These are phyloP conservation scores for Cyrtodaria siliqua DNA, from an alignment of 2,888 invertebrate species.

Conservation along the genomic window DNA sequence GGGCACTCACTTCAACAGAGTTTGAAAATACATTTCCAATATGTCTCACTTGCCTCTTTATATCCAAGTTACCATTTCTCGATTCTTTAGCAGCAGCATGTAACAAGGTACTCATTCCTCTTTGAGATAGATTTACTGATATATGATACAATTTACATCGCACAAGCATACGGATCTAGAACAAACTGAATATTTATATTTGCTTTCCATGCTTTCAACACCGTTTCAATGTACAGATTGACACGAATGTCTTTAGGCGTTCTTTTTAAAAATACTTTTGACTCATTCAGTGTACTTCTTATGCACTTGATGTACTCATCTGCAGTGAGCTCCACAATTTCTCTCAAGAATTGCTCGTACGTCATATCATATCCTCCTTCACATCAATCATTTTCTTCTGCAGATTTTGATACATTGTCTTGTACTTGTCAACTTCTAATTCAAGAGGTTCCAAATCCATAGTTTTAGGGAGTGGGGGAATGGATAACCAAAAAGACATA, in stretches of 20 bases:
- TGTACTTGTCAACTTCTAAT: slow-evolving; percentile 13
- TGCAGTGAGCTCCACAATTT: slow-evolving; percentile 25
- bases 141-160: background rate
- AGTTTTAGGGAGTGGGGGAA: slow-evolving; percentile 44
- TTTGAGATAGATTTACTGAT: slow-evolving; percentile 20
- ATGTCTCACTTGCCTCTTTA: slow-evolving; percentile 19
- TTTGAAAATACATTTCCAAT: slow-evolving; percentile 40
- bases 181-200: slow-evolving; percentile 58
- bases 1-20: slow-evolving; percentile 31
- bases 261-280: slow-evolving; percentile 58
- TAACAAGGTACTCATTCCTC: slow-evolving; percentile 21
- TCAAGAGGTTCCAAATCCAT: slow-evolving; percentile 43
- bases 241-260: slow-evolving; percentile 37
- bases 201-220: slow-evolving; percentile 48
- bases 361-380: slow-evolving; percentile 34
- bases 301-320: slow-evolving; percentile 42
- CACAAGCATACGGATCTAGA: slow-evolving; percentile 46
- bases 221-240: slow-evolving; percentile 40
- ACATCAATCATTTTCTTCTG: slow-evolving; percentile 17
- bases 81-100: slow-evolving; percentile 31
- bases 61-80: slow-evolving; percentile 12
- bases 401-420: slow-evolving; percentile 8
- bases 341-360: slow-evolving; percentile 26
- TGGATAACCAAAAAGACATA: slow-evolving; percentile 53
- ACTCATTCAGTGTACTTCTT: slow-evolving; percentile 23